phyloP scores from a whole-genome alignment of 2,113 vertebrate species.

The Cyrtonyx montezumae region DNA sequence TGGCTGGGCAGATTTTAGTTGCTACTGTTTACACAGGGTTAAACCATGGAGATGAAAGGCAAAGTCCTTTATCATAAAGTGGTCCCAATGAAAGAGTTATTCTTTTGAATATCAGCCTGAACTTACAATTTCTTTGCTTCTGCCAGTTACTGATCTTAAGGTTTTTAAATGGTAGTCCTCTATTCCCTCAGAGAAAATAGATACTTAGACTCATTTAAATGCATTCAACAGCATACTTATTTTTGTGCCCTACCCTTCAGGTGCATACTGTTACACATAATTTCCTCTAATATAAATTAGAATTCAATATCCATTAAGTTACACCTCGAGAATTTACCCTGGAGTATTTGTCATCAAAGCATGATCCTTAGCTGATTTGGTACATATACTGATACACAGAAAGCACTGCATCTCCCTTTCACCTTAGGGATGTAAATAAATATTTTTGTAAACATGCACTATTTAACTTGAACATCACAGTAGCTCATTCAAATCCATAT shows the following conservation, averaged over 20 bases:
- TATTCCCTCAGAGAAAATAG: constrained; percentile 46
- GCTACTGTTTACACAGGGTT: accelerated
- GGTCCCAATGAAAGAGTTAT: not conserved
- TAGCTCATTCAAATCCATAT: not conserved
- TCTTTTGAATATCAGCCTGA: not conserved
- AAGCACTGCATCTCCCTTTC: not conserved
- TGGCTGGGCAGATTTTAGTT: not conserved
- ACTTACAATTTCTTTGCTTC: not conserved
- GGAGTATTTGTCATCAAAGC: not conserved
- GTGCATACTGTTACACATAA: not conserved
- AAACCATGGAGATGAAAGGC: not conserved
- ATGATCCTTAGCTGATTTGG: not conserved
- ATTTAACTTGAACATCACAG: not conserved
- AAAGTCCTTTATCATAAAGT: not conserved
- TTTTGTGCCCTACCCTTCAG: constrained; percentile 11
- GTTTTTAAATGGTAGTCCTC: not conserved
- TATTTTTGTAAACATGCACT: not conserved
- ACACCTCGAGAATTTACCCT: not conserved
- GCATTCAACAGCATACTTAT: constrained; percentile 35
- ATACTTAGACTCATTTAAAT: constrained; percentile 54
- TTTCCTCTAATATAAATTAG: constrained; percentile 45
- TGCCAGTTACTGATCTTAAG: not conserved
- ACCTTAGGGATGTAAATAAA: not conserved
- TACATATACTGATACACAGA: not conserved
- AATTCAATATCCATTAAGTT: constrained; percentile 18